phyloP scores from a whole-genome alignment of 2,113 vertebrate species.

The human (Homo sapiens) region DNA sequence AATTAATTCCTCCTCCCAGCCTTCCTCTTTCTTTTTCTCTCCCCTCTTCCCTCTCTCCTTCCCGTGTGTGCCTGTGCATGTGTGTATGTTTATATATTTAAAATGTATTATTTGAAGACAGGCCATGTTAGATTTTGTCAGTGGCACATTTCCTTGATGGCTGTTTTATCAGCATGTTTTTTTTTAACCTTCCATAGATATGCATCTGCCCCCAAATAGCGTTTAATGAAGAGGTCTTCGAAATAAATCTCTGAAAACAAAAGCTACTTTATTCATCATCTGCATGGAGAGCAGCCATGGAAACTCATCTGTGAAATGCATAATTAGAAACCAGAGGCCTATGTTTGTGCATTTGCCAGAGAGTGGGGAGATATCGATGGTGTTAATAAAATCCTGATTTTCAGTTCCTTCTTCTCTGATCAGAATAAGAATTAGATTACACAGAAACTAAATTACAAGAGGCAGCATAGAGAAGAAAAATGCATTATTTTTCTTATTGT shows the following conservation, averaged over 20 bases:
- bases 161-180: constrained; percentile 41
- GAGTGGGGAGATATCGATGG: constrained; percentile 51
- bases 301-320: constrained; percentile 55
- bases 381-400: constrained; percentile 80
- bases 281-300: constrained; percentile 19
- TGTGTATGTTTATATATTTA: background rate
- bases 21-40: background rate
- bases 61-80: background rate
- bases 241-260: constrained; percentile 74
- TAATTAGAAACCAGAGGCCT: constrained; percentile 56
- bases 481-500: constrained; percentile 69
- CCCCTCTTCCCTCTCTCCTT: too few species aligned
- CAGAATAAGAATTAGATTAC: constrained; percentile 84
- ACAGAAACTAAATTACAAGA: constrained; percentile 78
- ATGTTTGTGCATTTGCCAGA: constrained; percentile 19
- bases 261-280: constrained; percentile 43
- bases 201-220: background rate
- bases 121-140: background rate
- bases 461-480: constrained; percentile 60
- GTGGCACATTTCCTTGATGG: constrained; percentile 32
- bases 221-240: constrained; percentile 65
- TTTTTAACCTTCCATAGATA: background rate
- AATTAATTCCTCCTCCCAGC: background rate
- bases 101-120: background rate
- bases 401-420: constrained; percentile 76